Conservation (phyloP, 2,797 vertebrate species). For the Gambusia yucatana region DNA sequence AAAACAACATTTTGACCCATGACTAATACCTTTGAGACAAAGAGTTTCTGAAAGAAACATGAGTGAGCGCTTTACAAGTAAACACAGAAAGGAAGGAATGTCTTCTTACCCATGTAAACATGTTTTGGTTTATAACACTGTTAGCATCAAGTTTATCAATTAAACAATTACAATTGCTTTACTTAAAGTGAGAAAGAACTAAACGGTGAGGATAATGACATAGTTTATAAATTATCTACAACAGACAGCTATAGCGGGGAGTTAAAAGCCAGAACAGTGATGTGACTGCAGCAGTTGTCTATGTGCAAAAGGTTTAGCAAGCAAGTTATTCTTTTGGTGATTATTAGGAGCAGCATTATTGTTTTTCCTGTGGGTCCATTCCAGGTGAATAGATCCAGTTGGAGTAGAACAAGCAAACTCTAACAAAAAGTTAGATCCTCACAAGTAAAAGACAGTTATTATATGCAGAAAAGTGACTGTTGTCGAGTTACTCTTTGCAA, state of each 20-base stretch:
- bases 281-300: not conserved
- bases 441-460: not conserved
- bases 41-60: not conserved
- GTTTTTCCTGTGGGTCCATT: not conserved
- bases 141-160: not conserved
- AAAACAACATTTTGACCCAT: not conserved
- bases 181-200: not conserved
- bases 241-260: not conserved
- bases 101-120: not conserved
- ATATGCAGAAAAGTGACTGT: not conserved
- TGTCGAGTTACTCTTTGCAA: not conserved
- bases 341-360: not conserved
- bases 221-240: not conserved
- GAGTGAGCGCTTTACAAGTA: not conserved
- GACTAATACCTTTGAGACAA: not conserved
- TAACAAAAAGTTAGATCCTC: not conserved
- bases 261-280: not conserved
- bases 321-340: not conserved
- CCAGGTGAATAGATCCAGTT: not conserved
- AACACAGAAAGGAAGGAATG: not conserved
- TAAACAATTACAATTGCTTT: not conserved
- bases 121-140: not conserved
- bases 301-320: not conserved
- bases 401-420: too few relatives aligned
- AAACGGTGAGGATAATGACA: not conserved